Conservation (phyloP, 2,797 vertebrate species). For the Masticophis lateralis region DNA sequence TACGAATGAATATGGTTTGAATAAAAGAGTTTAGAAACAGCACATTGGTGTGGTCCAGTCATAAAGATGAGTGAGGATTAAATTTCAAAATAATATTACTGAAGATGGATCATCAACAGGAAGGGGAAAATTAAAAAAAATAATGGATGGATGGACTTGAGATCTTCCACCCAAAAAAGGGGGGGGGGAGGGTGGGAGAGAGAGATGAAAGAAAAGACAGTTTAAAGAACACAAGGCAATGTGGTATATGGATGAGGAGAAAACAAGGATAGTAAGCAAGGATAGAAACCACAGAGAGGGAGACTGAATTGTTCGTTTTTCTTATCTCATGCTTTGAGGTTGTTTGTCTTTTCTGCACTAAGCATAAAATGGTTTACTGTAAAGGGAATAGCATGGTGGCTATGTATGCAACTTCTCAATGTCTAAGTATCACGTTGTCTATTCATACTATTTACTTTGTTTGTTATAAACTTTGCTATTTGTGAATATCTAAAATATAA, state of each 20-base stretch:
- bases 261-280: neutral
- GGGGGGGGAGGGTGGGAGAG: accelerated
- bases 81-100: neutral
- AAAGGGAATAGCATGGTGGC: neutral
- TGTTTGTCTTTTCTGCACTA: neutral
- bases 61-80: neutral
- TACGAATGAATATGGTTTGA: neutral
- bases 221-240: neutral
- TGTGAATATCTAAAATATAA: neutral
- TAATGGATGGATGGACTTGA: neutral
- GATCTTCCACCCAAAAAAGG: neutral
- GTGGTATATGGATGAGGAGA: neutral
- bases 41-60: neutral
- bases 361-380: neutral
- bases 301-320: neutral
- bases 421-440: neutral
- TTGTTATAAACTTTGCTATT: neutral
- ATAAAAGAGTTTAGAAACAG: neutral
- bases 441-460: neutral
- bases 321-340: neutral
- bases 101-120: neutral
- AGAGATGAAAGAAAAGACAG: neutral
- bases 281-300: neutral
- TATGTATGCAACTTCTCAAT: neutral
- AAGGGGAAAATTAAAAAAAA: neutral